Evolutionary conservation across 2,113 vertebrate genomes (phyloP).

Genomic region (Malurus melanocephalus): DNA sequence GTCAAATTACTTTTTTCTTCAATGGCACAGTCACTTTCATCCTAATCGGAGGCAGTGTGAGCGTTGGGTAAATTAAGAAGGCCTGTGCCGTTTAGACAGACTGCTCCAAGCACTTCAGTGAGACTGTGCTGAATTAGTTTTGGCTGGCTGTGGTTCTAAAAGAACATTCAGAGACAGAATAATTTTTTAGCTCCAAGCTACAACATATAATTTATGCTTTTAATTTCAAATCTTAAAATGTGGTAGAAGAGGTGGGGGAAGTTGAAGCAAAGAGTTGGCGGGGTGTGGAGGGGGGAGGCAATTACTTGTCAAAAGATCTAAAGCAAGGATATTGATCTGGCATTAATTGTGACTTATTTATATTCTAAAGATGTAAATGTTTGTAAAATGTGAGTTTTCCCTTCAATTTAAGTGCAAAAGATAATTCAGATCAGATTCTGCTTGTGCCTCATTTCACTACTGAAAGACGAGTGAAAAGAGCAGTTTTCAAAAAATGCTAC

Average conservation of each 20-base stretch:
- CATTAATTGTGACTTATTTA: background rate
- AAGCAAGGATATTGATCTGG: constrained; percentile 20
- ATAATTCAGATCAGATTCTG: background rate
- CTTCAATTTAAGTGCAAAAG: background rate
- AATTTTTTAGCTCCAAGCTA: constrained; percentile 43
- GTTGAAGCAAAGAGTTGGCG: background rate
- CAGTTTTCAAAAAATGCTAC: background rate
- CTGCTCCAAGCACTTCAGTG: constrained; percentile 43
- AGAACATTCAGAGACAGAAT: constrained; percentile 55
- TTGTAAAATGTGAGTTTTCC: background rate
- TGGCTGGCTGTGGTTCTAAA: constrained; percentile 49
- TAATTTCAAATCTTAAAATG: constrained; percentile 63
- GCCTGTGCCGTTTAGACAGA: constrained; percentile 55
- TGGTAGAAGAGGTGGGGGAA: background rate
- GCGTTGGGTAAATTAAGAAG: constrained; percentile 44
- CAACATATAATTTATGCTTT: constrained; percentile 62
- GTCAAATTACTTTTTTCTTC: constrained; percentile 21
- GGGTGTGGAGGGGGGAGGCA: background rate
- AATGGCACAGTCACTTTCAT: constrained; percentile 10
- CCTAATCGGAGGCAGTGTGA: constrained; percentile 19
- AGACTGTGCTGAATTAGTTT: constrained; percentile 56
- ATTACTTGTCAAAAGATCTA: constrained; percentile 6
- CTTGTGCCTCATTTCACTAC: background rate
- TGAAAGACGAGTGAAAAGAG: background rate
- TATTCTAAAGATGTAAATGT: background rate